Conservation (phyloP, 2,113 vertebrate species). For the Notothenia coriiceps region DNA sequence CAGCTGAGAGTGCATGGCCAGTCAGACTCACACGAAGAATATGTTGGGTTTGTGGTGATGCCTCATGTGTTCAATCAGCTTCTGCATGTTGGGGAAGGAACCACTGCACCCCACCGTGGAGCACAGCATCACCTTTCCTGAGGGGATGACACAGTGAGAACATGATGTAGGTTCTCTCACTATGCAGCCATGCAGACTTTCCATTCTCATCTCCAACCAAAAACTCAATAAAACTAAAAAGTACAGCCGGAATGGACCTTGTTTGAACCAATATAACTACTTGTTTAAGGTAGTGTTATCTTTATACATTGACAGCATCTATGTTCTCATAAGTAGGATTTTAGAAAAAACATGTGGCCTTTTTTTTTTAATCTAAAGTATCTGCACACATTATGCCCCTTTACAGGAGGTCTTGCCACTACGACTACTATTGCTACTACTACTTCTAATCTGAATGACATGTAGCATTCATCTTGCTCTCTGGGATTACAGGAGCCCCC, state of each 20-base stretch:
- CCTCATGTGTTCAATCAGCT: conserved; percentile 92
- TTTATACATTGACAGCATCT: no score
- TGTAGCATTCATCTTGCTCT: no score
- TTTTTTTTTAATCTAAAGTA: no score
- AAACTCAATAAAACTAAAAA: background rate
- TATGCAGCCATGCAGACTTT: background rate
- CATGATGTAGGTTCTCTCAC: background rate
- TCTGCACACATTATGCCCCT: no score
- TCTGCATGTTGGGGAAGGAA: conserved; percentile 92
- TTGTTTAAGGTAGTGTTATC: no score
- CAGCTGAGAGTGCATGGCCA: background rate
- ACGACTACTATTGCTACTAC: no score
- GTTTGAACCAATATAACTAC: no score
- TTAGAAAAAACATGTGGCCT: no score
- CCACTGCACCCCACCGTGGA: conserved; percentile 86
- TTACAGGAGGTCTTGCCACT: no score
- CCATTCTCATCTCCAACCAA: background rate
- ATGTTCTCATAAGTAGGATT: no score
- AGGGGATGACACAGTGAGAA: background rate
- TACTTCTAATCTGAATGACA: no score
- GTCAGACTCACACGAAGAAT: conserved; percentile 92
- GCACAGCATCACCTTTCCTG: conserved; percentile 81
- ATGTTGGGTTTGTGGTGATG: conserved; percentile 95
- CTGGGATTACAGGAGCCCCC: no score
- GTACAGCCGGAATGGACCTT: background rate